Conservation (phyloP, 2,888 invertebrate genomes). For the Mythimna lalbum region DNA sequence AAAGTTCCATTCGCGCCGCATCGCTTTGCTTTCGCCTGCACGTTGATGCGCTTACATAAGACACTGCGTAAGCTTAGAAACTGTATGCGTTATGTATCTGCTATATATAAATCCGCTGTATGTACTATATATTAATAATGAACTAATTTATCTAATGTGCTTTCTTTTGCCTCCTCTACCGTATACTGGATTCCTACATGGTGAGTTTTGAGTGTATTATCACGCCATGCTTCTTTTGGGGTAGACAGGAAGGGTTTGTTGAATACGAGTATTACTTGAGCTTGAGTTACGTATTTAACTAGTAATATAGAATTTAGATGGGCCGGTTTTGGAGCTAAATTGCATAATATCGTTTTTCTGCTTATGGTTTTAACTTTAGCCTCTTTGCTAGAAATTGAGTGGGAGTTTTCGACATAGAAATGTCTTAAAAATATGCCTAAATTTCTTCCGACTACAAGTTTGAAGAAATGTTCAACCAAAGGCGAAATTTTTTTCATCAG, state of each 20-base stretch:
- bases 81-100: slow-evolving; percentile 14
- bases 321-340: no score
- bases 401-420: no score
- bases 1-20: no score
- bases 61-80: neutral
- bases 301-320: neutral
- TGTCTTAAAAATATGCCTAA: neutral
- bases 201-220: slow-evolving; percentile 81
- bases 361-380: no score
- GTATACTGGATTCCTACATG: slow-evolving; percentile 93
- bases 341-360: no score
- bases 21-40: no score
- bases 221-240: slow-evolving; percentile 31
- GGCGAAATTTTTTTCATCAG: neutral
- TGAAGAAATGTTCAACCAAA: neutral
- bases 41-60: no score
- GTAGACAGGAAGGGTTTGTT: slow-evolving; percentile 15
- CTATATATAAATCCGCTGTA: slow-evolving; percentile 19
- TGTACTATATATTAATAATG: slow-evolving; percentile 57
- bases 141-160: slow-evolving; percentile 93
- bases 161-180: slow-evolving; percentile 91
- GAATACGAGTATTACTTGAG: neutral
- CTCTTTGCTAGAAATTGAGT: no score
- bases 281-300: neutral
- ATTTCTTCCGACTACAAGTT: neutral